Conservation (phyloP, 2,888 invertebrate species). For the Orchesella flavescens region DNA sequence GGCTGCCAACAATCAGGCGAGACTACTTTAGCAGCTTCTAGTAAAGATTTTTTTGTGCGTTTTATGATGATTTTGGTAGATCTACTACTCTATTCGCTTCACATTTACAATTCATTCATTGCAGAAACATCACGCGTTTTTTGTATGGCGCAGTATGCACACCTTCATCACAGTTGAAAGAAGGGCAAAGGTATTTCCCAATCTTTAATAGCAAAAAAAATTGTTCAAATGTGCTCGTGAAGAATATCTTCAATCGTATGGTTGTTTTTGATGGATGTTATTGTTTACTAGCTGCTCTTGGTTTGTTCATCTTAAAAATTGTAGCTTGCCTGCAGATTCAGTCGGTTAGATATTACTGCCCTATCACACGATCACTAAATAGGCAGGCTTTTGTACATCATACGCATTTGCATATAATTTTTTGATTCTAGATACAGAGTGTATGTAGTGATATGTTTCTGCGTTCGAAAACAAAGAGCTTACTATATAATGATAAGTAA, state of each 20-base stretch:
- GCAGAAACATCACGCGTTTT: background rate
- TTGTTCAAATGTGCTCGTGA: background rate
- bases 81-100: too few species aligned
- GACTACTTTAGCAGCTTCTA: background rate
- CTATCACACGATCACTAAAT: background rate
- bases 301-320: background rate
- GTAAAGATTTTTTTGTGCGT: too few species aligned
- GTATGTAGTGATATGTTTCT: too few species aligned
- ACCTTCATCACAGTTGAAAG: background rate
- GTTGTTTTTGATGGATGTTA: background rate
- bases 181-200: background rate
- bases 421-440: too few species aligned
- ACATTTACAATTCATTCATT: too few species aligned
- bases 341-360: background rate
- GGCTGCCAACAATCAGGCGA: conserved; percentile 9
- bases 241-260: background rate
- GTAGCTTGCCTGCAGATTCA: background rate
- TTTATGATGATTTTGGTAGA: too few species aligned
- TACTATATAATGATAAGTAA: too few species aligned
- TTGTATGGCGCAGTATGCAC: background rate
- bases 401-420: too few species aligned
- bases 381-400: too few species aligned
- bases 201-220: background rate
- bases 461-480: too few species aligned
- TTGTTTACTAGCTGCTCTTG: background rate